Conservation (phyloP, 2,797 vertebrate genomes). For the Pampus argenteus region DNA sequence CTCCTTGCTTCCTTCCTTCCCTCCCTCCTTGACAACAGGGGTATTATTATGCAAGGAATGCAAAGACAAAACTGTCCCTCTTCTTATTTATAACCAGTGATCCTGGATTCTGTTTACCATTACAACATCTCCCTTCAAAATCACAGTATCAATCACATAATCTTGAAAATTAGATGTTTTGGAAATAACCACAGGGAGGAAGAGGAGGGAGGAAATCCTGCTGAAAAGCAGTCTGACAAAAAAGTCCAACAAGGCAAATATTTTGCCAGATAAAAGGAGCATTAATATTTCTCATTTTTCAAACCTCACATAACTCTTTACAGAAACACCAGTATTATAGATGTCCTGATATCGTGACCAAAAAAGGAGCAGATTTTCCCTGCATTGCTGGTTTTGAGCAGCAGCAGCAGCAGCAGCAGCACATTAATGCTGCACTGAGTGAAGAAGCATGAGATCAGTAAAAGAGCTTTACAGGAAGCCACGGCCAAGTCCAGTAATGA, state of each 20-base stretch:
- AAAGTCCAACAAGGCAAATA: neutral
- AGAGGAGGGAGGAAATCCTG: too few relatives aligned
- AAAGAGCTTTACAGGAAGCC: constrained; percentile 61
- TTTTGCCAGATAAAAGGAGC: neutral
- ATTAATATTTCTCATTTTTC: constrained; percentile 1
- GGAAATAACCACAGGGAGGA: constrained; percentile 21
- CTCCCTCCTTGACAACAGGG: constrained; percentile 57
- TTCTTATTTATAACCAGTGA: constrained; percentile 27
- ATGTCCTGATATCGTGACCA: constrained; percentile 11
- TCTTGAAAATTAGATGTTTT: constrained; percentile 48
- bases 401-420: neutral
- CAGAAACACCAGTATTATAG: constrained; percentile 1
- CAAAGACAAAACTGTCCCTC: constrained; percentile 45
- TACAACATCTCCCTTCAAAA: constrained; percentile 4
- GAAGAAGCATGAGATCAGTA: constrained; percentile 25
- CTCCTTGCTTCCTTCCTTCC: constrained; percentile 54
- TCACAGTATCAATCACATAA: constrained; percentile 21
- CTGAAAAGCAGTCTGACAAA: neutral
- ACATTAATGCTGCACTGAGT: constrained; percentile 50
- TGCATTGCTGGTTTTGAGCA: constrained; percentile 15
- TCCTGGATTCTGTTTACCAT: neutral
- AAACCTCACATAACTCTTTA: constrained; percentile 9
- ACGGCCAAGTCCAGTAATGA: constrained; percentile 49
- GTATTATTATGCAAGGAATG: constrained; percentile 76
- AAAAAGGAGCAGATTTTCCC: constrained; percentile 9